Percentiles rank a stretch among this genome's conserved stretches.
phyloP scores from a whole-genome alignment of 2,113 vertebrate genomes.

The Mus musculus region DNA sequence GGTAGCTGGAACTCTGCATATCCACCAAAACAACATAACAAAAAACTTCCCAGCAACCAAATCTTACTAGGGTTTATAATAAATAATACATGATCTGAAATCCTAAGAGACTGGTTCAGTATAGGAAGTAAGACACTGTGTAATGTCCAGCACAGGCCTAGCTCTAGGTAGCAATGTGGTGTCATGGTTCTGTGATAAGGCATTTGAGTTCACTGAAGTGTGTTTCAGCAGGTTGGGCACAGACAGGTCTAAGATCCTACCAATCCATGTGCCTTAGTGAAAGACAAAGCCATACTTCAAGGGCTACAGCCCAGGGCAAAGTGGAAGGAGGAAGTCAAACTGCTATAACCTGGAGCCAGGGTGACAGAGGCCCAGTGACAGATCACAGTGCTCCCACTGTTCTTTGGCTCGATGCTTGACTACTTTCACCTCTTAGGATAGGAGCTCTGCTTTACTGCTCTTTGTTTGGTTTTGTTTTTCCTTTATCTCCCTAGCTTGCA shows the following conservation, averaged over 20 bases:
- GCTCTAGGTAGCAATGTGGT: not conserved
- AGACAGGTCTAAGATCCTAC: not conserved
- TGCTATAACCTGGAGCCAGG: not conserved
- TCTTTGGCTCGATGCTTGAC: not conserved
- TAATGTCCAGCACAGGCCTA: not conserved
- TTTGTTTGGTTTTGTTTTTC: not conserved
- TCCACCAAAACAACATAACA: not conserved
- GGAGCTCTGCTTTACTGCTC: not conserved
- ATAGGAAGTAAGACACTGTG: not conserved
- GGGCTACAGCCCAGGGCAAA: not conserved
- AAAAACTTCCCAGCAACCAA: not conserved
- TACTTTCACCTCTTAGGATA: not conserved
- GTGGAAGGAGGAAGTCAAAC: not conserved
- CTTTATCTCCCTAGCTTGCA: not conserved
- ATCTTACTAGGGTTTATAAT: not conserved
- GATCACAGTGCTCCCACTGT: not conserved
- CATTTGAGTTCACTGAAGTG: not conserved
- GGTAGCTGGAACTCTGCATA: not conserved
- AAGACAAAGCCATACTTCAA: not conserved
- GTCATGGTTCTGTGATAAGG: not conserved
- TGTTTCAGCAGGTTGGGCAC: not conserved
- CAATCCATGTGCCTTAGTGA: not conserved
- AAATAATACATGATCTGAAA: not conserved
- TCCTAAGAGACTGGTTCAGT: not conserved
- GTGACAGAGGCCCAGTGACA: not conserved